Base-by-base conservation (phyloP, 2,888 invertebrate genomes). In the Morinoia aosen region DNA sequence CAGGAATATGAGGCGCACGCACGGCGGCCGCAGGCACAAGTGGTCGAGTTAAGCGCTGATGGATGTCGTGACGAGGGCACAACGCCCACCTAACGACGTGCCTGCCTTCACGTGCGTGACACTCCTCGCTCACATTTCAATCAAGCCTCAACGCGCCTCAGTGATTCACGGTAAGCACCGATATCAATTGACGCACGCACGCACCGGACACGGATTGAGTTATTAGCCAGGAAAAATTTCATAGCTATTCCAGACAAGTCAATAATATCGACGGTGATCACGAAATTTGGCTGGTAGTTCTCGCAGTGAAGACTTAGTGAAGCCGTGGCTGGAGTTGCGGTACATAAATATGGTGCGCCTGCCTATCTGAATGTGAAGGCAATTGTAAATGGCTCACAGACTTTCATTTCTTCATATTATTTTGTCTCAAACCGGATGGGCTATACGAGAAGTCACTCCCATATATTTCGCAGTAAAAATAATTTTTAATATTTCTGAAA, bases 171-270 rank as follows among this genome's bases (percentile, higher is more conserved):
- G 90, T 48, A 40, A 90, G 90, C 90, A 90, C 40, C 12, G 90
- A 39, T 90, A 76, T 33, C 25, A 76, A 76, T 19, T 33, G 76
- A 76, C 76, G 76, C 90, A 90, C 90, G 90, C 90, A 90, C 90
- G 90, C 25, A 16, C 76, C 48, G 48, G 48, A 48, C 76, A 76
- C 25, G 76, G 76, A 76, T 76, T 76, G 33, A 76, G 76, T 76
- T 10, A 76, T 76, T 76, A 33, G 76, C 25, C 8, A 76, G 76
- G 76, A 76, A 16, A 76, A 76, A 76, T 76, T 76, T 76, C 76
- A 76, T 76, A 10, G 76, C 76, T 10, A 76, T 76, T 76, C 76
- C 14, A 10, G 33, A 33, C 8, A 76, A 76, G 76, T 76, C 25
- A 76, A 76, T 76, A 76, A 33, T 76, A 76, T 76, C 76, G 76